phyloP scores from a whole-genome alignment of 2,888 invertebrate species.

The Strigamia transsilvanica region DNA sequence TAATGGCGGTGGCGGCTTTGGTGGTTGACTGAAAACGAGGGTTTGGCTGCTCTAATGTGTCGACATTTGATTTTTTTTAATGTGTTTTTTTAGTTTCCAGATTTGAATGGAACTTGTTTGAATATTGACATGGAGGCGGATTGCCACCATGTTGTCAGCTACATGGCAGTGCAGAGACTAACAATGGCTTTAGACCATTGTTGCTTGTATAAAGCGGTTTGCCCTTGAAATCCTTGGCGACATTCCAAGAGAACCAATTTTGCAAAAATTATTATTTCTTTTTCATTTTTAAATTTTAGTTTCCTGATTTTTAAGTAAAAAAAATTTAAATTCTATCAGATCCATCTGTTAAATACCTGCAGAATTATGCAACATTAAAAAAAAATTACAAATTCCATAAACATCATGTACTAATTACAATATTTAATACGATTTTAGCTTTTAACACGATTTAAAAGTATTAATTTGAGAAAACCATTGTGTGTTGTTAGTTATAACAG shows the following conservation, averaged over 20 bases:
- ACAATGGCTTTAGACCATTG: conserved; percentile 63
- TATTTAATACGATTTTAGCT: not conserved
- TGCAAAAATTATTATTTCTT: no score
- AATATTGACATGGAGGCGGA: conserved; percentile 61
- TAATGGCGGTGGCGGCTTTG: no score
- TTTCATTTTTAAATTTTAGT: no score
- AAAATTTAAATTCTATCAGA: not conserved
- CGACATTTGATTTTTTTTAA: no score
- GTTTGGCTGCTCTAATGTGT: no score
- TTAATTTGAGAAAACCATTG: not conserved
- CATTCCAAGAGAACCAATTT: not conserved
- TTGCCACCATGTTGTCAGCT: conserved; percentile 64
- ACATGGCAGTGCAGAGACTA: conserved; percentile 65
- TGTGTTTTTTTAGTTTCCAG: conserved; percentile 61
- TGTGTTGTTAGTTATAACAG: no score
- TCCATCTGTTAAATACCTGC: not conserved
- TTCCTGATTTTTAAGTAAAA: not conserved
- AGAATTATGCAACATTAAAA: not conserved
- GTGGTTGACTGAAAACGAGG: no score
- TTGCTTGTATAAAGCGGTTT: not conserved
- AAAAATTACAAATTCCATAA: conserved; percentile 9
- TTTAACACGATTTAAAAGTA: not conserved
- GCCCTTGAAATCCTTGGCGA: not conserved
- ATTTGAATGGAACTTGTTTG: conserved; percentile 63
- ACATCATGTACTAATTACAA: not conserved